phyloP scores from a whole-genome alignment of 1,140 invertebrate species.

The Drosophila murphyi region DNA sequence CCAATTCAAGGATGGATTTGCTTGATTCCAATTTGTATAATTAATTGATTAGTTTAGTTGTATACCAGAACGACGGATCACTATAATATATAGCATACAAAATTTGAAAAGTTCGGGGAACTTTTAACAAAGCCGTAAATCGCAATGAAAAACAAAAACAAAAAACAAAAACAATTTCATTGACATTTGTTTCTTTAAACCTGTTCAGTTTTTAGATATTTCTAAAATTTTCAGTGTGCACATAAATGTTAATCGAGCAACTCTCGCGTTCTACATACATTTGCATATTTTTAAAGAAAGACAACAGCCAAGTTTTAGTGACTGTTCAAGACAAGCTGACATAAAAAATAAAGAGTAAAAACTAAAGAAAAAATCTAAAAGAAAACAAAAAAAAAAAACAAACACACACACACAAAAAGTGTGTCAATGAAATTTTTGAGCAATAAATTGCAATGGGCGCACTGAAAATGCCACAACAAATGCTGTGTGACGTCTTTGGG shows the following conservation, averaged over 20 bases:
- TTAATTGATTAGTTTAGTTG: no score
- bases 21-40: no score
- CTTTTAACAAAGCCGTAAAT: constrained; percentile 16
- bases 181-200: constrained; percentile 25
- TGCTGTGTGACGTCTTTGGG: constrained; percentile 1
- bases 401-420: constrained; percentile 41
- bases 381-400: constrained; percentile 21
- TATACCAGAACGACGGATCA: no score
- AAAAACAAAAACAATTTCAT: neutral
- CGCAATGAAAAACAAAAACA: no score
- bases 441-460: constrained; percentile 64
- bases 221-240: constrained; percentile 14
- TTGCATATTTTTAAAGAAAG: constrained; percentile 48
- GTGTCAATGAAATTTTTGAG: constrained; percentile 79
- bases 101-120: no score
- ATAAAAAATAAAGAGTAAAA: constrained; percentile 29
- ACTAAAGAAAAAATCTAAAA: constrained; percentile 1
- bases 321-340: constrained; percentile 43
- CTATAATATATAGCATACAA: no score
- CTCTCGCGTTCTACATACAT: constrained; percentile 47
- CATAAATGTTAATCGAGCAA: constrained; percentile 23
- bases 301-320: constrained; percentile 33
- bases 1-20: no score
- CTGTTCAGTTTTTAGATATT: constrained; percentile 17
- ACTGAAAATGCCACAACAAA: constrained; percentile 30